Evolutionary conservation across 92 coral and sea anemone genomes (phyloP).

Genomic region (Actinostola sp.): DNA sequence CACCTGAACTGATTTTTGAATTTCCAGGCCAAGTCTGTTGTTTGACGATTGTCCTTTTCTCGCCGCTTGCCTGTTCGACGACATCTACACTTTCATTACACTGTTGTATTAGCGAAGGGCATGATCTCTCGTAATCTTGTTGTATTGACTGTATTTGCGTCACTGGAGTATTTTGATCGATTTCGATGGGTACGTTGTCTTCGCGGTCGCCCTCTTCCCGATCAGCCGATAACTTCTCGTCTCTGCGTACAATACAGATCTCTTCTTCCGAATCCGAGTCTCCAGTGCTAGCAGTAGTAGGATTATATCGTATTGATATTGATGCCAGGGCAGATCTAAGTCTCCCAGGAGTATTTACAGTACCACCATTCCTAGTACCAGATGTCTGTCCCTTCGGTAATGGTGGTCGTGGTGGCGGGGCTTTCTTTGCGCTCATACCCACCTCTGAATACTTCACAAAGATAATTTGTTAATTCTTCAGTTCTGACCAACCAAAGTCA

Average conservation of each 20-base stretch:
- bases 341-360: slow-evolving; percentile 54
- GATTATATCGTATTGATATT: slow-evolving; percentile 91
- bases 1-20: slow-evolving; percentile 22
- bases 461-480: slow-evolving; percentile 25
- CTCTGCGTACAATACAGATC: slow-evolving; percentile 89
- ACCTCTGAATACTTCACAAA: slow-evolving; percentile 24
- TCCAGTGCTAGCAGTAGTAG: slow-evolving; percentile 40
- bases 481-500: slow-evolving; percentile 54
- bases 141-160: slow-evolving; percentile 33
- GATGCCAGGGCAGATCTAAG: slow-evolving; percentile 70
- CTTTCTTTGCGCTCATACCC: slow-evolving; percentile 74
- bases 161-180: slow-evolving; percentile 40
- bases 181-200: slow-evolving; percentile 15
- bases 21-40: slow-evolving; percentile 76
- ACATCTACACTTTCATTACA: slow-evolving; percentile 26
- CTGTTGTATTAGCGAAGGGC: not conserved
- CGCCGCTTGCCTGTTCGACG: slow-evolving; percentile 36
- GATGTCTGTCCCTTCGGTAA: slow-evolving; percentile 64
- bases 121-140: slow-evolving; percentile 14
- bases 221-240: slow-evolving; percentile 21
- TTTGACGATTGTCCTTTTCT: slow-evolving; percentile 51
- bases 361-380: slow-evolving; percentile 42
- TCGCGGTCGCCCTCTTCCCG: slow-evolving; percentile 23
- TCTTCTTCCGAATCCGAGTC: slow-evolving; percentile 95
- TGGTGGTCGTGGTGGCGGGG: slow-evolving; percentile 97